These are phyloP conservation scores for Pangasius mekongensis DNA, from an alignment of 2,797 vertebrate genomes.

Conservation along the genomic window DNA sequence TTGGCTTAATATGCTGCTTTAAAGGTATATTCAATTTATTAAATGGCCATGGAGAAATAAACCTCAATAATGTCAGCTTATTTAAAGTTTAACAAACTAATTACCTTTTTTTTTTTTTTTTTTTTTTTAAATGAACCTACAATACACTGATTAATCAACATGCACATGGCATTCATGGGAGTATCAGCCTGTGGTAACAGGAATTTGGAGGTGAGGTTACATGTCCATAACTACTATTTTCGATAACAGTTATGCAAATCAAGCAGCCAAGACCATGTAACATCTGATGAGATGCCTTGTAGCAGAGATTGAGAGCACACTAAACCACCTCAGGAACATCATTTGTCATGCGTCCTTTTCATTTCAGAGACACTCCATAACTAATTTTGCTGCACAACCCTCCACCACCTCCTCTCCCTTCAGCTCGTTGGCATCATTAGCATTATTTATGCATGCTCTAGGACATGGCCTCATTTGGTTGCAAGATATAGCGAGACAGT, in stretches of 20 bases:
- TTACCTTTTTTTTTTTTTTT: neutral
- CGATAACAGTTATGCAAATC: conserved; percentile 45
- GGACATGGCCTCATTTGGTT: conserved; percentile 60
- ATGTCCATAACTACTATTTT: conserved; percentile 21
- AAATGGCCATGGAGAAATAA: neutral
- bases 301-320: conserved; percentile 47
- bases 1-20: neutral
- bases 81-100: conserved; percentile 22
- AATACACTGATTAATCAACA: conserved; percentile 4
- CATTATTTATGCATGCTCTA: conserved; percentile 74
- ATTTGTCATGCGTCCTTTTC: conserved; percentile 71
- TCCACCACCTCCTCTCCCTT: conserved; percentile 66
- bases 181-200: conserved; percentile 10
- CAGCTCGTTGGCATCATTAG: conserved; percentile 69
- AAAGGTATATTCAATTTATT: neutral
- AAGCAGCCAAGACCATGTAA: conserved; percentile 32
- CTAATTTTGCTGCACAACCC: conserved; percentile 66
- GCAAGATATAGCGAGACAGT: conserved; percentile 38
- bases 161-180: neutral
- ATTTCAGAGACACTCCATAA: conserved; percentile 70
- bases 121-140: neutral
- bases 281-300: conserved; percentile 47
- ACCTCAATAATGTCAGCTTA: conserved; percentile 8
- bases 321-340: conserved; percentile 60
- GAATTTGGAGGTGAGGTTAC: conserved; percentile 10